A percentile compares a stretch with the other conserved stretches of the same genome.
phyloP scores from a whole-genome alignment of 2,888 invertebrate genomes.

The Onchidella celtica region DNA sequence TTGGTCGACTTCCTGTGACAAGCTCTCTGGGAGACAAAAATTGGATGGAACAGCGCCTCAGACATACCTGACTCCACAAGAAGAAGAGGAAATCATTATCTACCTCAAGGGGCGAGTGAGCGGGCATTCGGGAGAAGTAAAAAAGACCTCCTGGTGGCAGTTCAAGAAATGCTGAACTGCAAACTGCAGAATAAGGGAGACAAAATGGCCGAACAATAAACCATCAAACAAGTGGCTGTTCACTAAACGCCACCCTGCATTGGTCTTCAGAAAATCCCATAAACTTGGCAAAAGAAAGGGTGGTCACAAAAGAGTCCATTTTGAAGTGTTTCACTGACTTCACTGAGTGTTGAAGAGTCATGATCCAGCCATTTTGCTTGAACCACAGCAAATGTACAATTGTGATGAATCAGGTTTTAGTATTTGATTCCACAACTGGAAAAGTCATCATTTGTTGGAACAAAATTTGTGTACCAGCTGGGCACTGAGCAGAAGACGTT shows the following conservation, averaged over 20 bases:
- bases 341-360: not conserved
- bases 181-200: not conserved
- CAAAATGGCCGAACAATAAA: slow-evolving; percentile 1
- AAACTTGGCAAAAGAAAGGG: not conserved
- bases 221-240: not conserved
- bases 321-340: not conserved
- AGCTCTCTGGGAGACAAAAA: slow-evolving; percentile 19
- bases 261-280: not conserved
- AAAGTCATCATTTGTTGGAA: no score
- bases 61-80: not conserved
- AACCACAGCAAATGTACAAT: not conserved
- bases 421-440: no score
- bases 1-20: slow-evolving; percentile 23
- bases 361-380: not conserved
- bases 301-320: not conserved
- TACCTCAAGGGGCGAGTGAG: not conserved
- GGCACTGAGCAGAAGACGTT: no score
- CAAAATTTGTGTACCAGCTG: no score
- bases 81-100: not conserved
- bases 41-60: not conserved
- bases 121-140: not conserved
- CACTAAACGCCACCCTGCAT: not conserved
- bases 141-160: not conserved
- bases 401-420: not conserved
- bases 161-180: slow-evolving; percentile 9